Evolutionary conservation across 2,888 invertebrate genomes (phyloP).

Genomic region (Catocala sponsa): DNA sequence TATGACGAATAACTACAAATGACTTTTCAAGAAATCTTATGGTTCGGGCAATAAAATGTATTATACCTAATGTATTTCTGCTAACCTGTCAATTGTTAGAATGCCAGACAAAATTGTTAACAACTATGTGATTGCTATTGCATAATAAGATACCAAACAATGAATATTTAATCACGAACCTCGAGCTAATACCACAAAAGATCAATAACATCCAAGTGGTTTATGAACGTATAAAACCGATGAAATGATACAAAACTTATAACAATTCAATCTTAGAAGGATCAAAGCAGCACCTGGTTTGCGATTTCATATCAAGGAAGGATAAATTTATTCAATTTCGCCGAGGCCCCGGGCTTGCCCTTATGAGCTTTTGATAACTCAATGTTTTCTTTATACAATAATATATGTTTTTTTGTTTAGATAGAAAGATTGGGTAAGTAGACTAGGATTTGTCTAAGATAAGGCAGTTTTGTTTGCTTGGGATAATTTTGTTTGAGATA

Average conservation of each 20-base stretch:
- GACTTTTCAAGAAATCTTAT: too few relatives aligned
- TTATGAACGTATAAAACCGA: conserved; percentile 39
- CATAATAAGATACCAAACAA: too few relatives aligned
- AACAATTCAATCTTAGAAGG: conserved; percentile 53
- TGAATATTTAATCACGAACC: too few relatives aligned
- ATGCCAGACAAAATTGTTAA: too few relatives aligned
- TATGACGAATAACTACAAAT: too few relatives aligned
- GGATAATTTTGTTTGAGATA: background rate
- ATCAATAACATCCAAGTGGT: background rate
- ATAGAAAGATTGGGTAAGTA: conserved; percentile 20
- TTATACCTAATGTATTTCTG: too few relatives aligned
- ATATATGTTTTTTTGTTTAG: conserved; percentile 19
- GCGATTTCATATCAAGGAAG: conserved; percentile 49
- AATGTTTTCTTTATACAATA: conserved; percentile 32
- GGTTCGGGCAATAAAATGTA: too few relatives aligned
- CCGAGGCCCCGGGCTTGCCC: conserved; percentile 31
- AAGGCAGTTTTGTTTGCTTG: background rate
- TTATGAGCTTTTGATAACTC: conserved; percentile 53
- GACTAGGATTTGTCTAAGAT: background rate
- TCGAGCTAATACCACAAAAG: too few relatives aligned
- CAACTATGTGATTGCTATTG: too few relatives aligned
- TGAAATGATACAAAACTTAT: conserved; percentile 47
- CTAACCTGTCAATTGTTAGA: too few relatives aligned
- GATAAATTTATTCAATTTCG: conserved; percentile 56
- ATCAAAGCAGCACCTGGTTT: conserved; percentile 54